phyloP scores from a whole-genome alignment of 2,888 invertebrate species.

The Antitype chi region DNA sequence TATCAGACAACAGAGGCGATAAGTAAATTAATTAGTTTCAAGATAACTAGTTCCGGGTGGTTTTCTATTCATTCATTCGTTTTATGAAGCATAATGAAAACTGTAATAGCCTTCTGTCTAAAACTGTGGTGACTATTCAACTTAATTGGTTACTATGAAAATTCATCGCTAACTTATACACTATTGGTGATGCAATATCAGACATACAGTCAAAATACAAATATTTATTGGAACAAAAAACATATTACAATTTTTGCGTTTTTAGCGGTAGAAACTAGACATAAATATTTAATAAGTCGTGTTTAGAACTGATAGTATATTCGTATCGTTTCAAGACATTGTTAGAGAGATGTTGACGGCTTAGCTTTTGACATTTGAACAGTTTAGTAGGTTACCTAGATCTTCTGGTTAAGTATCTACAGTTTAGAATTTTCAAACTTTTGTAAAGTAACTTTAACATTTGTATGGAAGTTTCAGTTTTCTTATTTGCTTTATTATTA shows the following conservation, averaged over 20 bases:
- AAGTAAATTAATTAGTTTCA: not conserved
- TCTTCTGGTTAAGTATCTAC: not conserved
- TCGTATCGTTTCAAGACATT: not conserved
- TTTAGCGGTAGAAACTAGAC: too few species aligned
- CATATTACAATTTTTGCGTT: too few species aligned
- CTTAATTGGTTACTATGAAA: not conserved
- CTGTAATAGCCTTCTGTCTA: not conserved
- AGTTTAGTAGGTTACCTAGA: not conserved
- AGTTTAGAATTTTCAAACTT: not conserved
- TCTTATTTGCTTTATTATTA: not conserved
- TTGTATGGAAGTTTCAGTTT: not conserved
- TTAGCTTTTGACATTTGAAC: not conserved
- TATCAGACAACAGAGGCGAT: not conserved
- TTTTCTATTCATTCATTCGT: not conserved
- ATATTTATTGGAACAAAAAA: too few species aligned
- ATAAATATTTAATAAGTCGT: too few species aligned
- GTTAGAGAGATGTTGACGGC: not conserved
- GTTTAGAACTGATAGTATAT: not conserved
- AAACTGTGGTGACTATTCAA: not conserved
- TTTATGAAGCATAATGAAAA: not conserved
- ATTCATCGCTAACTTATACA: not conserved
- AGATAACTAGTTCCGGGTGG: slow-evolving; percentile 14
- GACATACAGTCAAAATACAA: too few species aligned
- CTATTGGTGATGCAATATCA: not conserved
- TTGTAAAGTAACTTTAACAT: not conserved